Evolutionary conservation across 2,797 vertebrate genomes (phyloP), one percentile per base, ranked within the genome.

Genomic region (Eleutherodactylus coqui): DNA sequence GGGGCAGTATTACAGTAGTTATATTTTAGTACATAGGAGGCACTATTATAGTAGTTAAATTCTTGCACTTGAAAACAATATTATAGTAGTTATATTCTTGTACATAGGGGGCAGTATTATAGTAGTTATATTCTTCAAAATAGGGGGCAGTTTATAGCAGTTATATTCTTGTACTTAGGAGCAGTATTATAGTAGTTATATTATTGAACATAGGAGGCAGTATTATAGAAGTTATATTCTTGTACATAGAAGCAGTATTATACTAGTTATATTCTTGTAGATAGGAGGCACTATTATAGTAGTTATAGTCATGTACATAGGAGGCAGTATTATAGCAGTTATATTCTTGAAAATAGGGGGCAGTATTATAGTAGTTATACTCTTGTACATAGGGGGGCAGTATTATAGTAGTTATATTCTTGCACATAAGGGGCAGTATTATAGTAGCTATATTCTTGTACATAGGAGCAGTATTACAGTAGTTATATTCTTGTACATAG

Each of bases 371-470:
- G 64, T 69, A 69, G 64, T 69, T 69, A 69, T 38, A 69, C 38
- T 69, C 34, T 24, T 38, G 64, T 38, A 69, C 1, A 69, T 69
- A 69, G n/a, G n/a, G 64, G 34, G 11, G 64, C 8, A 69, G 64
- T 69, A 69, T 69, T 69, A 69, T 69, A 69, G 64, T 69, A 69
- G 64, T 69, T 69, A 38, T 69, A 69, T 69, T 69, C 64, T 32
- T 64, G 60, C 32, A 64, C 1, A 64, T 32, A 64, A 29, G n/a
- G 4, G 55, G n/a, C 29, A 64, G 62, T 64, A 64, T 64, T 64
- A 64, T 64, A 64, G 62, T 64, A 64, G 62, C 19, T 64, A 64
- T 34, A 64, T 64, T 34, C 29, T 19, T 32, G 14, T 64, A 64
- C 6, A 64, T 64, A 64, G 62, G 62, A 34, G 62, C 29, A 64